Evolutionary conservation across 2,113 vertebrate species (phyloP).

Genomic region (Arvicanthis niloticus): DNA sequence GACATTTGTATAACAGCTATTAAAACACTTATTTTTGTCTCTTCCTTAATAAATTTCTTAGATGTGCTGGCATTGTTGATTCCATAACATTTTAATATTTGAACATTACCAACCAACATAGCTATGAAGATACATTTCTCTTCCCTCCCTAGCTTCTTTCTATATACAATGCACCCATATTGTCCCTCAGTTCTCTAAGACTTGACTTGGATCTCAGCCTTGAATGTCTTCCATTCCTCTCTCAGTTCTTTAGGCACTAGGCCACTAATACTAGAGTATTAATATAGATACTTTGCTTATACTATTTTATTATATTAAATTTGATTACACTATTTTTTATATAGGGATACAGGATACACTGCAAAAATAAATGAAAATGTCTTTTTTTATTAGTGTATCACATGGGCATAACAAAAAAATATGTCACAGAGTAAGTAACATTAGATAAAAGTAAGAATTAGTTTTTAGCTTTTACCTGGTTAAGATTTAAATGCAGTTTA

Average conservation of each 20-base stretch:
- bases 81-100: neutral
- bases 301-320: neutral
- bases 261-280: neutral
- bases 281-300: neutral
- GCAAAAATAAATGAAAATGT: neutral
- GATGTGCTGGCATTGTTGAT: neutral
- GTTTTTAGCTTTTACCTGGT: neutral
- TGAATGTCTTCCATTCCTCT: neutral
- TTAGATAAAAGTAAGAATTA: neutral
- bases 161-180: neutral
- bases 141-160: neutral
- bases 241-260: neutral
- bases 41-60: neutral
- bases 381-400: neutral
- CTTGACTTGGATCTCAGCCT: neutral
- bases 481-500: neutral
- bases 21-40: neutral
- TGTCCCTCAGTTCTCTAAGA: neutral
- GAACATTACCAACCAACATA: neutral
- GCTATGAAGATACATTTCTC: neutral
- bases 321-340: conserved; percentile 4
- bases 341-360: neutral
- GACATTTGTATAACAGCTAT: neutral
- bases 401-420: neutral
- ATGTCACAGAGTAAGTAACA: neutral